phyloP scores from a whole-genome alignment of 2,797 vertebrate species.

The Synanceia verrucosa region DNA sequence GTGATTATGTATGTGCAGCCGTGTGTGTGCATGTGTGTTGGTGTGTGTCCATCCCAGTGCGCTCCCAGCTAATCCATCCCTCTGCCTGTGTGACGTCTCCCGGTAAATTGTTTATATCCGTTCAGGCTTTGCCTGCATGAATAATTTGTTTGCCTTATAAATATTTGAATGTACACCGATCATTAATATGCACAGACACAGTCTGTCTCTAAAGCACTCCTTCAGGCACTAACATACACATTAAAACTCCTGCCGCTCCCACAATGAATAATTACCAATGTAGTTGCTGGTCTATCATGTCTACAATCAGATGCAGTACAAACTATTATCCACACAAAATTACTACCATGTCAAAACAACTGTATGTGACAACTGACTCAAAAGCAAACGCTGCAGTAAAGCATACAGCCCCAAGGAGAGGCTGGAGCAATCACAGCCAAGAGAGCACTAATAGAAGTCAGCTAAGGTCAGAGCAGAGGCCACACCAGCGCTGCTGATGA shows the following conservation, averaged over 20 bases:
- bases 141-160: constrained; percentile 86
- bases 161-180: constrained; percentile 84
- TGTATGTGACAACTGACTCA: not conserved
- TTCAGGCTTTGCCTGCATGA: constrained; percentile 81
- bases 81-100: constrained; percentile 79
- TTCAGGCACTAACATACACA: constrained; percentile 48
- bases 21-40: constrained; percentile 42
- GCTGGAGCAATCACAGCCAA: constrained; percentile 36
- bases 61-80: constrained; percentile 75
- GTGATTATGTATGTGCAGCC: constrained; percentile 55
- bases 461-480: constrained; percentile 57
- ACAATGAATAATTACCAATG: constrained; percentile 52
- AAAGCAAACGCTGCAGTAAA: constrained; percentile 36
- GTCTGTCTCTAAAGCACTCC: constrained; percentile 63
- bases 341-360: constrained; percentile 40
- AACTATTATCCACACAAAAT: constrained; percentile 37
- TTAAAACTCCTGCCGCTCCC: constrained; percentile 62
- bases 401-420: not conserved
- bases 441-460: constrained; percentile 53
- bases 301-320: constrained; percentile 26
- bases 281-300: constrained; percentile 33
- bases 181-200: constrained; percentile 83
- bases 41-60: constrained; percentile 50
- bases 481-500: constrained; percentile 46
- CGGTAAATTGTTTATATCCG: constrained; percentile 86